Conservation (phyloP, 2,797 vertebrate species). For the Eurystomus glaucurus region DNA sequence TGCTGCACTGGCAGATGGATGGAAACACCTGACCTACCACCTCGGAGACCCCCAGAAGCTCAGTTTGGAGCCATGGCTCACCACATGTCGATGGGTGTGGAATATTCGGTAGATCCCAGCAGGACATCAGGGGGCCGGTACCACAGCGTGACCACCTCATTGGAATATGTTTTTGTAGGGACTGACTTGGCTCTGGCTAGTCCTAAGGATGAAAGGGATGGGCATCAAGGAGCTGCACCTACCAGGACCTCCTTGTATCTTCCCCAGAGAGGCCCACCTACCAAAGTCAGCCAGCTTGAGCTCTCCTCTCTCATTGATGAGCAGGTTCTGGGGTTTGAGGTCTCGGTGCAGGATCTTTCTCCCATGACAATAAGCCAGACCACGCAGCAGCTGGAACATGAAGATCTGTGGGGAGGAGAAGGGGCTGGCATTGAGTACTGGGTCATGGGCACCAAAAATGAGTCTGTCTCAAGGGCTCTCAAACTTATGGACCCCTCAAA, state of each 20-base stretch:
- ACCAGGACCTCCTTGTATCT: not conserved
- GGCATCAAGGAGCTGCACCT: not conserved
- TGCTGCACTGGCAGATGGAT: not conserved
- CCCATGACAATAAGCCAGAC: constrained; percentile 94
- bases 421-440: fast-evolving
- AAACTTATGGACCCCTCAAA: fast-evolving
- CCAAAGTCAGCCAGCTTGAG: constrained; percentile 97
- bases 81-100: constrained; percentile 98
- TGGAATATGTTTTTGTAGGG: constrained; percentile 96
- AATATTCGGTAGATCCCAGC: constrained; percentile 95
- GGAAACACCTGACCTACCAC: fast-evolving
- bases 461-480: not conserved
- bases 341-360: constrained; percentile 96
- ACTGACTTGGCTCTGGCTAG: constrained; percentile 91
- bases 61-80: constrained; percentile 69
- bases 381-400: constrained; percentile 97
- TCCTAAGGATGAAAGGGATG: constrained; percentile 73
- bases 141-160: constrained; percentile 97
- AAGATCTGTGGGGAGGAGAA: constrained; percentile 88
- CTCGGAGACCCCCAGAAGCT: not conserved
- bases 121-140: constrained; percentile 96
- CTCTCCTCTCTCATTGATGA: constrained; percentile 96
- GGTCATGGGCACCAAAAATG: fast-evolving
- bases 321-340: constrained; percentile 96
- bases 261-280: constrained; percentile 62